Evolutionary conservation across 1,140 invertebrate genomes (phyloP).

Genomic region (Lepidurus apus): DNA sequence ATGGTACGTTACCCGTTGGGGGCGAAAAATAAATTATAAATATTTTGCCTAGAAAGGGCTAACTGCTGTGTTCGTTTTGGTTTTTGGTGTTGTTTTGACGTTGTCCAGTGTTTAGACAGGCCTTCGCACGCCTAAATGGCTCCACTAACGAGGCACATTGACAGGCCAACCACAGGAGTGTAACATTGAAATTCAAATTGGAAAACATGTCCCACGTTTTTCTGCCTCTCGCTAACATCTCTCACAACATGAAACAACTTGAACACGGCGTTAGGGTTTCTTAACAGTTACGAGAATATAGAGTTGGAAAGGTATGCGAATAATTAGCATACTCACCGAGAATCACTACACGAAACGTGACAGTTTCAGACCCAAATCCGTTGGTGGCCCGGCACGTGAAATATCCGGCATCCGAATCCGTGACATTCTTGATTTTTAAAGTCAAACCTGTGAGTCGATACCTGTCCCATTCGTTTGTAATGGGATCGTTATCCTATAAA

Average conservation of each 20-base stretch:
- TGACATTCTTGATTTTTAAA: not conserved
- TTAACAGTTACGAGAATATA: too few relatives aligned
- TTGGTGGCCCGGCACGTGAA: constrained; percentile 9
- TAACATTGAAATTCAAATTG: constrained; percentile 16
- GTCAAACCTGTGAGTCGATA: not conserved
- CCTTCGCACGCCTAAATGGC: not conserved
- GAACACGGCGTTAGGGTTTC: too few relatives aligned
- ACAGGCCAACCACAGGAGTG: not conserved
- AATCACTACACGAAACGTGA: not conserved
- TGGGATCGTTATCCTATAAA: not conserved
- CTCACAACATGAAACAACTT: too few relatives aligned
- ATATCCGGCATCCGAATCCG: not conserved
- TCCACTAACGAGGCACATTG: not conserved
- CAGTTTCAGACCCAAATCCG: not conserved
- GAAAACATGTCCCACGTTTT: not conserved
- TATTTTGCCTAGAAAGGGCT: not conserved
- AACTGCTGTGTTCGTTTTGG: not conserved
- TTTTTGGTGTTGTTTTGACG: not conserved
- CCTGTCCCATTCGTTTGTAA: not conserved
- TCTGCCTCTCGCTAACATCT: not conserved
- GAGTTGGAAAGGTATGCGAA: not conserved
- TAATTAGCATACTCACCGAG: not conserved
- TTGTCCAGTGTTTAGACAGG: not conserved
- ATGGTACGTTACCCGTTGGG: not conserved
- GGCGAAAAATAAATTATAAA: not conserved